Evolutionary conservation across 64 coral and sea anemone genomes (phyloP).

Genomic region (Exaiptasia diaphana): DNA sequence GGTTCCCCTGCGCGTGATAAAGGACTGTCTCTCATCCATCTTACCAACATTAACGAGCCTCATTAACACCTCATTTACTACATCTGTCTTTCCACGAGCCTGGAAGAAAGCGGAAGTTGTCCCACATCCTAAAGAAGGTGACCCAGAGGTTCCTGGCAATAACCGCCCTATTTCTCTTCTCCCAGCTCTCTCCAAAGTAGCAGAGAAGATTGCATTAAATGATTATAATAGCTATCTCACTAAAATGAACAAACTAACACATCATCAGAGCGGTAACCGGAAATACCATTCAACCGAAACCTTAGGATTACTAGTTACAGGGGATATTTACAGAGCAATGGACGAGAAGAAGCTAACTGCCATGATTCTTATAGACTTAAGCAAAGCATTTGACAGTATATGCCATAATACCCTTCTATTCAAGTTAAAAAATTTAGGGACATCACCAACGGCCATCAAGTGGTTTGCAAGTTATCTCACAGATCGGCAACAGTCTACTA

Average conservation of each 20-base stretch:
- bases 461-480: constrained; percentile 23
- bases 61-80: neutral
- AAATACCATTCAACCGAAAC: constrained; percentile 32
- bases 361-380: neutral
- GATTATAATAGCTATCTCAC: constrained; percentile 7
- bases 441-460: neutral
- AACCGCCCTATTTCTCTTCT: constrained; percentile 23
- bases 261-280: constrained; percentile 6
- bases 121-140: constrained; percentile 1
- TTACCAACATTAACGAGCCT: neutral
- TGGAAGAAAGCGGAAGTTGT: constrained; percentile 26
- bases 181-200: constrained; percentile 1
- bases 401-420: constrained; percentile 10
- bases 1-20: neutral
- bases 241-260: neutral
- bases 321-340: neutral
- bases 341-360: constrained; percentile 19
- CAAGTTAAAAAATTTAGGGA: constrained; percentile 11
- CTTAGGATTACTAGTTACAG: neutral
- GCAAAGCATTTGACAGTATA: constrained; percentile 15
- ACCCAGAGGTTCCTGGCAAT: neutral
- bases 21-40: constrained; percentile 25
- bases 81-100: neutral
- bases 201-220: neutral
- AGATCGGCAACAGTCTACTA: no score